Base-by-base conservation (phyloP, 2,797 vertebrate genomes). In the Dallia pectoralis region DNA sequence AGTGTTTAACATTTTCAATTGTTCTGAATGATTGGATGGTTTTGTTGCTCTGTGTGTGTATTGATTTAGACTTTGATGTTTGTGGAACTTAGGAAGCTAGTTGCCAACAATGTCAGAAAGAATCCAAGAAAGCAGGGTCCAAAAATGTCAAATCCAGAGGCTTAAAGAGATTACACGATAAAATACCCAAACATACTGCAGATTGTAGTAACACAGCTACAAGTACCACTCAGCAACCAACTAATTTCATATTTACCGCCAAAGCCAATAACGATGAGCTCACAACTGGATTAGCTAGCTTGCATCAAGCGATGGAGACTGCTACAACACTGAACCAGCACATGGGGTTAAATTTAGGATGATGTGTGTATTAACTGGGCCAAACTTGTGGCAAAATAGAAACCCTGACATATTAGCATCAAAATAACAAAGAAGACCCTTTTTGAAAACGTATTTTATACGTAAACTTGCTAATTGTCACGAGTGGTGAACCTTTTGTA, bases 351-450 rank as follows among this genome's bases (percentile, higher is more conserved):
- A 33, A 70, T 66, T 66, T 27, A 63, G 61, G 19, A 68, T 4
- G 32, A 5, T 5, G 27, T 70, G 61, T 32, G 1, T 27, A 29
- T 44, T 48, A 68, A 74, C 30, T 76, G 72, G 67, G 67, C 70
- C 49, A 1, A 18, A 69, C 51, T 47, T 12, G 6, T 47, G 59
- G 12, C 72, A 70, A 53, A 77, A 77, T n/a, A 72, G 48, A 56
- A 33, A 73, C 4, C 29, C 32, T 32, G 59, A 76, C 63, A 9
- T 76, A 19, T 32, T 53, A 27, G 40, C 74, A 12, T 76, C 72
- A 36, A 80, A 80, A 44, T 68, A 80, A 14, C 74, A 74, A 56
- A 80, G 63, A 36, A 36, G 29, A 51, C 47, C 40, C 4, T 68
- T 80, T 40, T 77, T 53, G 5, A 71, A 68, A 67, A 16, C 16